These are phyloP conservation scores for Ophion costatus DNA, from an alignment of 2,888 invertebrate genomes.

Conservation along the genomic window DNA sequence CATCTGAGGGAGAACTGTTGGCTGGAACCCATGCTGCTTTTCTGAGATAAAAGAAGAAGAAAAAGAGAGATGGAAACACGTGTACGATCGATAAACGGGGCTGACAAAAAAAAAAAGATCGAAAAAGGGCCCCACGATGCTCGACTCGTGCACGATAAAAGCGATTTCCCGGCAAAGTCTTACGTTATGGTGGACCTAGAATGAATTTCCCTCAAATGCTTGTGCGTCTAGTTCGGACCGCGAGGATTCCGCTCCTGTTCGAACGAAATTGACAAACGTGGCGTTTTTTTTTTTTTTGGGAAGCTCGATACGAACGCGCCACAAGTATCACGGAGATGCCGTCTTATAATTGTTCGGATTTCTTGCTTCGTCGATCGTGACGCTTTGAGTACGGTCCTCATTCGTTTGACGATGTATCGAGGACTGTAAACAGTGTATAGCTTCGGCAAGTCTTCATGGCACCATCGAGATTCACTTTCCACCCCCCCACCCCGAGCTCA, in stretches of 20 bases:
- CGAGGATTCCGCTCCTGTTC: slow-evolving; percentile 12
- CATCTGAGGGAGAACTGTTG: slow-evolving; percentile 94
- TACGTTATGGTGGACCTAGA: slow-evolving; percentile 55
- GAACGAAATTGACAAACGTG: slow-evolving; percentile 30
- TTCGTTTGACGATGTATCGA: slow-evolving; percentile 67
- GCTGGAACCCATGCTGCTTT: slow-evolving; percentile 85
- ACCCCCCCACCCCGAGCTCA: slow-evolving; percentile 35
- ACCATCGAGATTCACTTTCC: slow-evolving; percentile 68
- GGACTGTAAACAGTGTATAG: slow-evolving; percentile 76
- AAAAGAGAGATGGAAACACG: background rate
- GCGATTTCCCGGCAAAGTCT: slow-evolving; percentile 32
- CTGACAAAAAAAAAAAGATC: background rate
- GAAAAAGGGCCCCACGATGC: background rate
- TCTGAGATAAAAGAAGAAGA: slow-evolving; percentile 60
- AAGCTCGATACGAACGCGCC: slow-evolving; percentile 24
- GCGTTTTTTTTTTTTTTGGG: slow-evolving; percentile 12
- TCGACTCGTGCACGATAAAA: background rate
- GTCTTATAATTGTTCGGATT: slow-evolving; percentile 15
- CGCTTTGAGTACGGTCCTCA: slow-evolving; percentile 49
- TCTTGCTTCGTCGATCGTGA: slow-evolving; percentile 5
- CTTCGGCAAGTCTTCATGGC: slow-evolving; percentile 76
- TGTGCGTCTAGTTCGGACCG: slow-evolving; percentile 46
- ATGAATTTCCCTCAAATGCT: slow-evolving; percentile 22
- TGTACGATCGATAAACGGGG: background rate
- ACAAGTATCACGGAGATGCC: background rate